A percentile compares a stretch with the other conserved stretches of the same genome.
phyloP scores from a whole-genome alignment of 2,888 invertebrate species.

The Omphaloscelis lunosa region DNA sequence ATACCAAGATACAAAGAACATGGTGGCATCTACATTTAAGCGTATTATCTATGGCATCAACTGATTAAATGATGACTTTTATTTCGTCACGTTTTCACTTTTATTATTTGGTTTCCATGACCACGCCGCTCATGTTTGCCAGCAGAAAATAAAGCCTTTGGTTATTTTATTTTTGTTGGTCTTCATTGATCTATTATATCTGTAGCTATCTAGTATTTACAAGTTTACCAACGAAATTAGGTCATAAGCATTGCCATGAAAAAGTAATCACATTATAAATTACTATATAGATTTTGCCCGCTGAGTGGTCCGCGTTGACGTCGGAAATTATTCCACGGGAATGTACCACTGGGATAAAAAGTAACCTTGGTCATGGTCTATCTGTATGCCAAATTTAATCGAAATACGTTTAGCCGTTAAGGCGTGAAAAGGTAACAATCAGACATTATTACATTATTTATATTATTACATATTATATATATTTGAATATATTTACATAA shows the following conservation, averaged over 20 bases:
- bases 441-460: neutral
- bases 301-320: too few relatives aligned
- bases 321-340: neutral
- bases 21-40: too few relatives aligned
- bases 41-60: too few relatives aligned
- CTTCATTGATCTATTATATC: neutral
- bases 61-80: too few relatives aligned
- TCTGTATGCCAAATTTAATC: neutral
- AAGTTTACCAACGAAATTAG: neutral
- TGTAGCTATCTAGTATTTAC: neutral
- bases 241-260: neutral
- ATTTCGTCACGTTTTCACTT: neutral
- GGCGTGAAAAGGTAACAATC: neutral
- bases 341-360: neutral
- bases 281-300: neutral
- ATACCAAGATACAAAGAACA: too few relatives aligned
- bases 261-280: neutral
- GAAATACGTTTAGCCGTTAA: neutral
- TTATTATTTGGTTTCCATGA: constrained; percentile 25
- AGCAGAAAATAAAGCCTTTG: neutral
- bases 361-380: neutral
- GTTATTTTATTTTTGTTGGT: neutral
- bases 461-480: too few relatives aligned
- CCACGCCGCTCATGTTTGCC: neutral
- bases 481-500: too few relatives aligned